Base-by-base conservation (phyloP, 2,113 vertebrate genomes). In the Alaudala cheleensis region DNA sequence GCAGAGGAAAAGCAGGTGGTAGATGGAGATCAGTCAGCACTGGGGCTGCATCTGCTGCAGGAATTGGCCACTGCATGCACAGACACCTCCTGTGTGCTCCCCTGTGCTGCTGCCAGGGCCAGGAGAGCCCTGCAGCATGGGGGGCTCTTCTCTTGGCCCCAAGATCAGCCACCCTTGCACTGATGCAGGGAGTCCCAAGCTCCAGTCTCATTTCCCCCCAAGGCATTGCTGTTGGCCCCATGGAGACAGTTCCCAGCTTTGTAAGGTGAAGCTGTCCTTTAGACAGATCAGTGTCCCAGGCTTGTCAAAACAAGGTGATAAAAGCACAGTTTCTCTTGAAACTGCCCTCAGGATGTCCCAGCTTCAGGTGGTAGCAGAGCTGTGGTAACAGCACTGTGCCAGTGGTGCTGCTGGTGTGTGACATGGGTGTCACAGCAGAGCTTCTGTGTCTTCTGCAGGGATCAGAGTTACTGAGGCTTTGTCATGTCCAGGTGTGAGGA, bases 61-160 rank as follows among this genome's bases (percentile, higher is more conserved):
- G 2, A 23, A 19, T 40, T 70, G 17, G 12, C 45, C 11, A 8
- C 45, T 56, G 40, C 54, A 72, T 40, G 53, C 47, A 20, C 10
- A 7, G 57, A 10, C 18, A 56, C 33, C 33, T n/a, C 39, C 66
- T 51, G 57, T 40, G 62, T 24, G 29, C 40, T n/a, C 81, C 50
- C 73, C 45, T 5, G 1, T 40, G 8, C 47, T 5, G 0, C 39
- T 58, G 57, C 53, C 2, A 4, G 2, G 3, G 49, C 40, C 47
- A 34, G 79, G 61, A 76, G 28, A 69, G 57, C 82, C 40, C 0
- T 37, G 45, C 53, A 69, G 58, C 25, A 7, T 2, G 31, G 64
- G 13, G 11, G 34, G 40, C 67, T 83, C 40, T 79, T 79, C 39
- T 40, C 42, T 67, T 42, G 69, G 39, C 73, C 71, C n/a, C 71